Percentiles rank a stretch among this genome's conserved stretches.
Evolutionary conservation across 2,113 vertebrate genomes (phyloP).

Genomic region (Morphnarchus princeps): DNA sequence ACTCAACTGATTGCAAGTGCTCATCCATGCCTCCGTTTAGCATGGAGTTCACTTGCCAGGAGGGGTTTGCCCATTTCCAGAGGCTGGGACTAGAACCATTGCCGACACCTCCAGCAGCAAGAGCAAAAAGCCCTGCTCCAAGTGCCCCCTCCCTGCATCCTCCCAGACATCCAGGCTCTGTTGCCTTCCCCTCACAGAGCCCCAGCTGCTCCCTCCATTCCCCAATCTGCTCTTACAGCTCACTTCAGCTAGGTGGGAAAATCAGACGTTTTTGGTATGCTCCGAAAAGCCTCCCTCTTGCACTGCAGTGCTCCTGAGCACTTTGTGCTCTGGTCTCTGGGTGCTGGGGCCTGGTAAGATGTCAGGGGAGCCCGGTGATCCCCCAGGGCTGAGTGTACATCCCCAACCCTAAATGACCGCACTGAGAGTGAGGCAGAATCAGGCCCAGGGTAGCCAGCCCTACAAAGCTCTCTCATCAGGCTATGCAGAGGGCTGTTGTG

Average conservation of each 20-base stretch:
- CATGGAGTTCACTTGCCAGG: not conserved
- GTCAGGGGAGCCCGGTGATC: not conserved
- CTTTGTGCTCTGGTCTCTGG: not conserved
- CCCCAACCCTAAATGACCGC: not conserved
- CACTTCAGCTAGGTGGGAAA: not conserved
- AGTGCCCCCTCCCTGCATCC: not conserved
- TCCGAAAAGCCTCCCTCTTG: not conserved
- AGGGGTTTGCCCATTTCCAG: not conserved
- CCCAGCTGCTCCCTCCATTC: not conserved
- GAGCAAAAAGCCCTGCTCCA: not conserved
- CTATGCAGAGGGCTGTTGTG: not conserved
- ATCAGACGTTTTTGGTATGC: fast-evolving
- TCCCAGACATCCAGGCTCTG: not conserved
- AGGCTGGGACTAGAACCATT: not conserved
- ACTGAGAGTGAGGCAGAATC: not conserved
- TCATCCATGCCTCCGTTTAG: not conserved
- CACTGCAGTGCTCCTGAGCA: fast-evolving
- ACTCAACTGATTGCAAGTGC: not conserved
- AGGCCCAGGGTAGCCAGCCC: not conserved
- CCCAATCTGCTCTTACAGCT: not conserved
- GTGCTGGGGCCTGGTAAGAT: not conserved
- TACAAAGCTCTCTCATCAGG: not conserved
- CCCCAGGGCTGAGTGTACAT: not conserved
- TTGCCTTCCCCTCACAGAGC: not conserved
- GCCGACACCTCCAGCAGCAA: not conserved